Evolutionary conservation across 2,888 invertebrate genomes (phyloP), one percentile per base, ranked within the genome.

Genomic region (Oxystoma pomonae): DNA sequence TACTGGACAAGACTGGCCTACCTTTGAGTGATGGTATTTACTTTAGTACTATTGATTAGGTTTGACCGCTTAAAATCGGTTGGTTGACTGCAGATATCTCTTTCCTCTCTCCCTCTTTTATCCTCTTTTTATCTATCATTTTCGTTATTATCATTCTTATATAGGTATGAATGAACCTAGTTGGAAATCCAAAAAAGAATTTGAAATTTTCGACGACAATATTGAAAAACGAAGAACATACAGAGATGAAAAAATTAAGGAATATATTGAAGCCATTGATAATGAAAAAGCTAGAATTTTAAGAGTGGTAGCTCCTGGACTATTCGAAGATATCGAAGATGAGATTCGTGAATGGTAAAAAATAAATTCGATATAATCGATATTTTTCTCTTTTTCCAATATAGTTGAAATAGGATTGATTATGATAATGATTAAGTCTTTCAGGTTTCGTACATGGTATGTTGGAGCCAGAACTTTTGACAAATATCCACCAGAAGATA

Each of bases 291-390:
- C 80, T 20, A 80, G 83, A 17, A 79, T 85, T 18, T 72, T 86
- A 18, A 76, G 78, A 67, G 78, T 85, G 1, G 78, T 84, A 57
- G 81, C 83, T 71, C 85, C 84, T 2, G 81, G 85, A 50, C 81
- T 91, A 67, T 85, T 89, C 79, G 92, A 92, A 74, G 88, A 89
- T 70, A 89, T 92, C 75, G 85, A 87, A 51, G 88, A 86, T 67
- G 91, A 92, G 81, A 86, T 93, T 62, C 82, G 89, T 63, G 85
- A 87, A 72, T 92, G 92, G 92, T 53, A 17, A 9, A 16, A 16
- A n/a, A 12, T 12, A n/a, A n/a, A 50, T 50, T 12, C n/a, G 9
- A 50, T n/a, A 12, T 50, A 12, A 50, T 9, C 50, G 50, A 50
- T 50, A 50, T 50, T 50, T 50, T n/a, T n/a, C n/a, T n/a, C n/a